A percentile compares a stretch with the other conserved stretches of the same genome.
phyloP scores from a whole-genome alignment of 2,113 vertebrate species.

The pig (Sus scrofa) region T2T-Sscrofa CM000820.6:37414001-37414500 shows the following conservation, averaged over 20 bases:
- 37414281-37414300: background rate
- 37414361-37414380: background rate
- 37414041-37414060: constrained; percentile 6
- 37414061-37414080: background rate
- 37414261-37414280: background rate
- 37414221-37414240: background rate
- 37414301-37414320: background rate
- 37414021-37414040: background rate
- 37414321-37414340: background rate
- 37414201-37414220: background rate
- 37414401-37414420: background rate
- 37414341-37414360: background rate
- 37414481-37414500: background rate
- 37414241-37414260: background rate
- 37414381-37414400: background rate
- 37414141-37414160: background rate
- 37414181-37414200: background rate
- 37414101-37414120: background rate
- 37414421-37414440: background rate
- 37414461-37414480: background rate
- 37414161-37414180: background rate
- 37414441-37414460: background rate
- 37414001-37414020: background rate
- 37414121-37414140: constrained; percentile 20
- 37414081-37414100: background rate